Conservation (phyloP, 92 coral and sea anemone genomes). For the Actinostola sp. region DNA sequence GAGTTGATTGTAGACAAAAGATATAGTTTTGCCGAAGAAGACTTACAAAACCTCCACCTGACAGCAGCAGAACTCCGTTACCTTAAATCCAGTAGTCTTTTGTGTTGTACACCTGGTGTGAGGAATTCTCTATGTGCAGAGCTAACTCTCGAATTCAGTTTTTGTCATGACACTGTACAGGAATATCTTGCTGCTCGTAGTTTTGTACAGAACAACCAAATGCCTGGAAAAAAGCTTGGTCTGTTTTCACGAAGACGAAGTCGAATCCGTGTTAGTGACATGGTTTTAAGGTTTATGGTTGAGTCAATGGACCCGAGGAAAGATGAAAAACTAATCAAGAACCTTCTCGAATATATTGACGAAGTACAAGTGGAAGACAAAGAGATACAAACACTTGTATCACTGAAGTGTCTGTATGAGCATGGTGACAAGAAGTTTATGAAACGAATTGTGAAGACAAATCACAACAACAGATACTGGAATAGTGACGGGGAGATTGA, state of each 20-base stretch:
- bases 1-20: background rate
- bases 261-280: background rate
- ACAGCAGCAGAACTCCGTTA: background rate
- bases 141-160: background rate
- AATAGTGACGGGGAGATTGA: background rate
- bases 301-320: background rate
- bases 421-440: background rate
- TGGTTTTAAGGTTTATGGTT: slow-evolving; percentile 20
- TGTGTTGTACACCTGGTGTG: background rate
- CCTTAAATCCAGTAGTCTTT: slow-evolving; percentile 17
- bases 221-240: slow-evolving; percentile 1
- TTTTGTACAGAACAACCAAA: background rate
- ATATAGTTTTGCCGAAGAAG: slow-evolving; percentile 1
- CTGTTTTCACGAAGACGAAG: too few species aligned
- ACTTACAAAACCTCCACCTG: background rate
- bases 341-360: background rate
- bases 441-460: background rate
- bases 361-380: too few species aligned
- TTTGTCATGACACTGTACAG: slow-evolving; percentile 12
- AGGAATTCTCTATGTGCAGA: slow-evolving; percentile 10
- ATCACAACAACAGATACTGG: background rate
- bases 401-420: slow-evolving; percentile 1
- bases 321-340: slow-evolving; percentile 1
- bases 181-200: slow-evolving; percentile 9
- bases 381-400: background rate